Conservation (phyloP, 2,113 vertebrate species). For the Collichthys lucidus region DNA sequence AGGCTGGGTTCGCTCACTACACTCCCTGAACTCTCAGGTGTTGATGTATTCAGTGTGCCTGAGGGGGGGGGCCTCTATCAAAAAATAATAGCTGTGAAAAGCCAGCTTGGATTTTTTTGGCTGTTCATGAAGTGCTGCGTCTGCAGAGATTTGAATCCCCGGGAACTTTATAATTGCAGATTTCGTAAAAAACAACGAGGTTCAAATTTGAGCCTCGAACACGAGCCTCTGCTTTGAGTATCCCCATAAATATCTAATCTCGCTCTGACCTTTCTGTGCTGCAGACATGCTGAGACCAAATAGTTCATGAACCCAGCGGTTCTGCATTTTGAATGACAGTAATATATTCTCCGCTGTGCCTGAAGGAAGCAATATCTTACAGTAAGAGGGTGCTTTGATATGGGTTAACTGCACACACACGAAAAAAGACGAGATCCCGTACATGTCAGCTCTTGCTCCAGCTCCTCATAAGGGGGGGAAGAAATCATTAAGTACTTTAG, state of each 20-base stretch:
- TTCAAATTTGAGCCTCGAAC: constrained; percentile 7
- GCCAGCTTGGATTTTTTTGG: constrained; percentile 14
- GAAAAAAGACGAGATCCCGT: constrained; percentile 33
- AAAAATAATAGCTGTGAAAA: constrained; percentile 12
- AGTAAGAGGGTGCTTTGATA: constrained; percentile 39
- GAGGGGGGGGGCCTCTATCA: constrained; percentile 8
- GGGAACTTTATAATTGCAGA: constrained; percentile 12
- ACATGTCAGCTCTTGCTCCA: constrained; percentile 66
- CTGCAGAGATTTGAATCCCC: constrained; percentile 12
- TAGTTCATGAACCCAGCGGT: constrained; percentile 35
- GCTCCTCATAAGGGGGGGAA: constrained; percentile 13
- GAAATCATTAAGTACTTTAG: constrained; percentile 60
- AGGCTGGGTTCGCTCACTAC: not conserved
- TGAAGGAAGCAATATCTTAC: constrained; percentile 34
- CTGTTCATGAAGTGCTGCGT: not conserved
- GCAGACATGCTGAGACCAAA: constrained; percentile 18
- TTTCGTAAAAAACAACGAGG: constrained; percentile 20
- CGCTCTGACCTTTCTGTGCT: not conserved
- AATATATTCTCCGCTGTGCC: constrained; percentile 33
- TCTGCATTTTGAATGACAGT: constrained; percentile 34
- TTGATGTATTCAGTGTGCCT: not conserved
- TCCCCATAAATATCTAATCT: constrained; percentile 20
- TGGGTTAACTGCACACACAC: constrained; percentile 12
- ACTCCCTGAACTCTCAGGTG: constrained; percentile 9
- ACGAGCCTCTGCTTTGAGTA: not conserved